phyloP scores from a whole-genome alignment of 1,140 invertebrate genomes.

The Bactericera cockerelli region DNA sequence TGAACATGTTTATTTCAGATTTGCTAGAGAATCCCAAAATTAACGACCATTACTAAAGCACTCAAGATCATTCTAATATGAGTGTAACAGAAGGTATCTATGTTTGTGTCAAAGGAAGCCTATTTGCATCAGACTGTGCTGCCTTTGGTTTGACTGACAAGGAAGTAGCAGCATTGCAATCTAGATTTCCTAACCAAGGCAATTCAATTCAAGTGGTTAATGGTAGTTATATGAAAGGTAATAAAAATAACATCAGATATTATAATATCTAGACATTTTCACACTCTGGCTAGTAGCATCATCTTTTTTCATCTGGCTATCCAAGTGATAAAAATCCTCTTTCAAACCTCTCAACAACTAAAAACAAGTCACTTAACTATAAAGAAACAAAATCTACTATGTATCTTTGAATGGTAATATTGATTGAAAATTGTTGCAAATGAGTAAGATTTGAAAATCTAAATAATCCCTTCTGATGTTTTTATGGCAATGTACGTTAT shows the following conservation, averaged over 20 bases:
- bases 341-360: no score
- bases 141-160: neutral
- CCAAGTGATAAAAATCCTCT: no score
- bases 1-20: neutral
- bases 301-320: no score
- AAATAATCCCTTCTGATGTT: no score
- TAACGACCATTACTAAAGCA: neutral
- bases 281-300: neutral
- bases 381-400: no score
- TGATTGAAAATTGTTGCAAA: no score
- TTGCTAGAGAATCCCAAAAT: neutral
- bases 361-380: no score
- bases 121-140: neutral
- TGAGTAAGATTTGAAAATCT: no score
- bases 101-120: neutral
- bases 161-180: neutral
- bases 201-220: neutral
- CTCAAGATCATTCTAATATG: neutral
- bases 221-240: conserved; percentile 2
- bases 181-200: neutral
- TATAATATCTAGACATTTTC: neutral
- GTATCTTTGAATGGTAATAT: no score
- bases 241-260: neutral
- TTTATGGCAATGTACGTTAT: no score
- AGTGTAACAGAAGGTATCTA: neutral